Conservation (phyloP, 2,888 invertebrate genomes). For the Camponotus fellah region DNA sequence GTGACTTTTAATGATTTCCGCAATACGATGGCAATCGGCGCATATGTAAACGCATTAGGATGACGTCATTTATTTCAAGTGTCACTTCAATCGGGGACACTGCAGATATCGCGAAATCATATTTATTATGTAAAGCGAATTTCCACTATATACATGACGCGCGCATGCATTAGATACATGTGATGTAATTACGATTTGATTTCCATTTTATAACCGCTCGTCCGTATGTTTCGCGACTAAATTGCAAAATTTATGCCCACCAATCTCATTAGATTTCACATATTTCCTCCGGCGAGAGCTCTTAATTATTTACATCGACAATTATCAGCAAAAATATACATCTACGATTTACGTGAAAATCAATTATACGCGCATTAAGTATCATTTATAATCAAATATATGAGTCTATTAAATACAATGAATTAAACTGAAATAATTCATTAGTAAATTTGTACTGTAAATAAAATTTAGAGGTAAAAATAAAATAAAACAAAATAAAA, state of each 20-base stretch:
- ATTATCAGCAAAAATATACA: background rate
- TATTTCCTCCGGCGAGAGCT: background rate
- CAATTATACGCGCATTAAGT: background rate
- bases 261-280: constrained; percentile 28
- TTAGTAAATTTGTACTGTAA: background rate
- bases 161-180: constrained; percentile 17
- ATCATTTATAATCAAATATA: background rate
- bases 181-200: constrained; percentile 41
- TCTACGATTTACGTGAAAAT: background rate
- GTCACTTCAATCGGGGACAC: constrained; percentile 16
- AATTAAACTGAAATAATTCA: constrained; percentile 13
- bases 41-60: constrained; percentile 13
- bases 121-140: constrained; percentile 42
- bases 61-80: constrained; percentile 41
- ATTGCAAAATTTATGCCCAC: constrained; percentile 5
- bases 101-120: constrained; percentile 12
- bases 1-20: background rate
- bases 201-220: constrained; percentile 42
- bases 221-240: background rate
- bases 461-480: background rate
- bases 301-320: background rate
- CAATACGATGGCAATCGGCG: constrained; percentile 2
- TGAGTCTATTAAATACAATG: background rate
- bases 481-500: too few species aligned
- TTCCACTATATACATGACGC: background rate